A percentile compares a stretch with the other conserved stretches of the same genome.
These are phyloP conservation scores for Schizopygopsis malacanthus DNA, from an alignment of 2,797 vertebrate species.

Conservation along the genomic window DNA sequence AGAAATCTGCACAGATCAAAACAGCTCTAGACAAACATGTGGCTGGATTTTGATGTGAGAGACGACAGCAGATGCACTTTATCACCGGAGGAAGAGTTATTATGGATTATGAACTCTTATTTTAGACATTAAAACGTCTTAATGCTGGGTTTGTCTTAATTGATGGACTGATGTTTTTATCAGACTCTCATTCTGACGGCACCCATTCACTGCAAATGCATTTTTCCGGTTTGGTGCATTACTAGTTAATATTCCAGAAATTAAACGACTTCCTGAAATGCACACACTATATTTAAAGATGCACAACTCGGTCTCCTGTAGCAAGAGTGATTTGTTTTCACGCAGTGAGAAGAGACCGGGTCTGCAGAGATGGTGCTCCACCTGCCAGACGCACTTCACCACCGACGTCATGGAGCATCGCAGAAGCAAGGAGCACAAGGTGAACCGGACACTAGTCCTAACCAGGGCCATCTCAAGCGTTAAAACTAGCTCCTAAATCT, in stretches of 20 bases:
- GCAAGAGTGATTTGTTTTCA: neutral
- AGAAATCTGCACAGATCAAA: no score
- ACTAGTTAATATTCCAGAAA: no score
- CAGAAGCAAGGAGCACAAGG: constrained; percentile 91
- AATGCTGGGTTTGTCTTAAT: neutral
- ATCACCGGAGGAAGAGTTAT: no score
- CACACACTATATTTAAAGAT: neutral
- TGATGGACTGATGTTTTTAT: neutral
- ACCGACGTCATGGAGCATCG: constrained; percentile 87
- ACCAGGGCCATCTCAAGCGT: neutral
- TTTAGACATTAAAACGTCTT: neutral
- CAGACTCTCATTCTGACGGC: neutral
- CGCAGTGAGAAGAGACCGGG: constrained; percentile 84
- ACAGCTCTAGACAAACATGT: no score
- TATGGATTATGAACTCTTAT: no score
- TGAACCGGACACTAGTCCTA: constrained; percentile 58
- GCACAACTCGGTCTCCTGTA: no score
- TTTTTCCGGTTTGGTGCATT: neutral
- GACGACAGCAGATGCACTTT: no score
- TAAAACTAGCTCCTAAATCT: neutral
- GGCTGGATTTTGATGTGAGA: no score
- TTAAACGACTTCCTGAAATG: no score
- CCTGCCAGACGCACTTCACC: constrained; percentile 87
- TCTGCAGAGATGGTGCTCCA: constrained; percentile 87
- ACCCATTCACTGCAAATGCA: neutral